Evolutionary conservation across 53 echinoderm and acorn worm species (phyloP), one percentile per base, ranked within the genome.

Genomic region (Hippasteria phrygiana): DNA sequence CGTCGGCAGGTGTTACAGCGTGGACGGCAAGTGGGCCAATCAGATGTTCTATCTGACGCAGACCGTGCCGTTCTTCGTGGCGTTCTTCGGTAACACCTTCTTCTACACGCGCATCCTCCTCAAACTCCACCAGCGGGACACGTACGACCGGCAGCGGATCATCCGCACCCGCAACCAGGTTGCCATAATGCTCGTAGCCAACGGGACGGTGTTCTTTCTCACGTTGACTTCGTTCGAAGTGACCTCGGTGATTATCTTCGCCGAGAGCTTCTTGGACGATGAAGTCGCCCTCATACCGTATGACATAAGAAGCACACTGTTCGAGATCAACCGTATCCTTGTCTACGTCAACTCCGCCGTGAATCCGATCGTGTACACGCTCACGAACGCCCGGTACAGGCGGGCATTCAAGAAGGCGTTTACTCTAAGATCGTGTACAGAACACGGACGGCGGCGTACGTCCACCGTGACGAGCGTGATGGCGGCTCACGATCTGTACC

Each of bases 131-230:
- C 34, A 71, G 85, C 69, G 85, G 22, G 71, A 71, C 70, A 40
- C 53, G 5, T 8, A 70, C 71, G 85, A 71, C 48, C 85, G 70
- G 40, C 70, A 53, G 37, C 53, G 85, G 18, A 50, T 17, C 20
- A 53, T 85, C 33, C 85, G 37, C 37, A 85, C 71, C 50, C 85
- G 85, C 17, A 85, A 85, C 70, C 85, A 85, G 55, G 85, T 85
- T 11, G 85, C 85, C 35, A 51, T 70, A 37, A 85, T 85, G 85
- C 51, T 85, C 53, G 71, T 85, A 10, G 85, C 71, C 48, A 85
- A 85, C 50, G 85, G 85, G 1, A 85, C 85, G 11, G 54, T 85
- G 16, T 85, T 85, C 70, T 70, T 85, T 36, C 71, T 85, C 12
- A 85, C 85, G 1, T 6, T 53, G 22, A 85, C 51, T 32, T 70